A percentile compares a stretch with the other conserved stretches of the same genome.
Conservation (phyloP, 2,888 invertebrate species). For the Poecilobothrus nobilitatus region DNA sequence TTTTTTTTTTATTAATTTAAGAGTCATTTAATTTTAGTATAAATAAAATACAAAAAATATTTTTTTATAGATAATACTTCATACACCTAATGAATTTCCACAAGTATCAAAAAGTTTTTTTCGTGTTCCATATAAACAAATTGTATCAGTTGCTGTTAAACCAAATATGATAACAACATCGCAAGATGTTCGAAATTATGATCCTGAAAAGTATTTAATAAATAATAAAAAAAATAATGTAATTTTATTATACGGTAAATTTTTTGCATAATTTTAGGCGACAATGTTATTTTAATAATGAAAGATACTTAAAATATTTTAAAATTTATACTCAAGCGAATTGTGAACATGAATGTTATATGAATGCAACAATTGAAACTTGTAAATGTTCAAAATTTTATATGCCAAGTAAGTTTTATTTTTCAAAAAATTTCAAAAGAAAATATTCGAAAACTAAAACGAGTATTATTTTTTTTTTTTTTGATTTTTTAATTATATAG, state of each 20-base stretch:
- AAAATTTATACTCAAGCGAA: constrained; percentile 63
- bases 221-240: too few species aligned
- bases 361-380: constrained; percentile 54
- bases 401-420: constrained; percentile 47
- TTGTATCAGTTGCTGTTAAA: constrained; percentile 55
- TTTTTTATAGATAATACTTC: constrained; percentile 48
- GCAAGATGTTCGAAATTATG: constrained; percentile 52
- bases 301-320: constrained; percentile 55
- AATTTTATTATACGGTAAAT: too few species aligned
- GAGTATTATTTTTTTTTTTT: constrained; percentile 43
- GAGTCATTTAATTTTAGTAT: too few species aligned
- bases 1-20: neutral
- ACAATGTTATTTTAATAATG: constrained; percentile 58
- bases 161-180: constrained; percentile 64
- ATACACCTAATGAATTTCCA: constrained; percentile 56
- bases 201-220: constrained; percentile 30
- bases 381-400: constrained; percentile 64
- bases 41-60: too few species aligned
- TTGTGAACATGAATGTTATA: constrained; percentile 62
- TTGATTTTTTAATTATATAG: neutral
- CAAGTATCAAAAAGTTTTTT: constrained; percentile 55
- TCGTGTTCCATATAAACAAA: constrained; percentile 53
- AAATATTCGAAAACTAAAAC: constrained; percentile 25
- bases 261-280: constrained; percentile 38
- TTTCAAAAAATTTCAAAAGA: neutral